Percentiles rank a stretch among this genome's conserved stretches.
These are phyloP conservation scores for Erethizon dorsatum DNA, from an alignment of 2,797 vertebrate species.

Conservation along the genomic window DNA sequence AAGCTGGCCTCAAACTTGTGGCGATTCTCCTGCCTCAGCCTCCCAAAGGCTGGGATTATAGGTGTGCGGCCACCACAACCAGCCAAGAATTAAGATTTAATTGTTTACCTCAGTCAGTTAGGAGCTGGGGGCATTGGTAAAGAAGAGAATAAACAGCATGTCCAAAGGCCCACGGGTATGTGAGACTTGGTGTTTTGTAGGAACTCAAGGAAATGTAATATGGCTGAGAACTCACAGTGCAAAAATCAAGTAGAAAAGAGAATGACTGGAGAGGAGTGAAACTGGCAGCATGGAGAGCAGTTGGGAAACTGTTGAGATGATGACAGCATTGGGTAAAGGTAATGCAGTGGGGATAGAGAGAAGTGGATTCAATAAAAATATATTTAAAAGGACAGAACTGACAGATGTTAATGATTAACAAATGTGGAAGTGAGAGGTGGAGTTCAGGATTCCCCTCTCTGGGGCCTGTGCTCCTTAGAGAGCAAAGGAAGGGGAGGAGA, in stretches of 20 bases:
- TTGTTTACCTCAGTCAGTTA: not conserved
- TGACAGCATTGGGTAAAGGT: not conserved
- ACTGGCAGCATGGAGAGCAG: not conserved
- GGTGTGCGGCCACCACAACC: too few species aligned
- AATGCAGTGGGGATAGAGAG: not conserved
- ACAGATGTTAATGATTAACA: not conserved
- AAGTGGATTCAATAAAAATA: not conserved
- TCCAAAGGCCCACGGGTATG: not conserved
- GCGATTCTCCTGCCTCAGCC: too few species aligned
- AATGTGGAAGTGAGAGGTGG: not conserved
- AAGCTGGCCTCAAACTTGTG: too few species aligned
- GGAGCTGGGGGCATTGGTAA: not conserved
- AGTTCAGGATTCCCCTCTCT: constrained; percentile 6
- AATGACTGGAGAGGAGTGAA: not conserved
- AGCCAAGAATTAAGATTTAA: not conserved
- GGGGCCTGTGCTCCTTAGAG: not conserved
- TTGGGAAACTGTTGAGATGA: not conserved
- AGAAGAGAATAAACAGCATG: not conserved
- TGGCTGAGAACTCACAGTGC: not conserved
- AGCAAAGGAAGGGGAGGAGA: not conserved
- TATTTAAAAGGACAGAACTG: not conserved
- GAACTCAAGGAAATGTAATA: not conserved
- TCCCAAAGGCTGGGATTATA: too few species aligned
- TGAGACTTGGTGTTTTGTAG: not conserved
- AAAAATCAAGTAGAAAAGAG: not conserved